A percentile compares a stretch with the other conserved stretches of the same genome.
phyloP scores from a whole-genome alignment of 2,888 invertebrate genomes.

The Polylopha cassiicola region DNA sequence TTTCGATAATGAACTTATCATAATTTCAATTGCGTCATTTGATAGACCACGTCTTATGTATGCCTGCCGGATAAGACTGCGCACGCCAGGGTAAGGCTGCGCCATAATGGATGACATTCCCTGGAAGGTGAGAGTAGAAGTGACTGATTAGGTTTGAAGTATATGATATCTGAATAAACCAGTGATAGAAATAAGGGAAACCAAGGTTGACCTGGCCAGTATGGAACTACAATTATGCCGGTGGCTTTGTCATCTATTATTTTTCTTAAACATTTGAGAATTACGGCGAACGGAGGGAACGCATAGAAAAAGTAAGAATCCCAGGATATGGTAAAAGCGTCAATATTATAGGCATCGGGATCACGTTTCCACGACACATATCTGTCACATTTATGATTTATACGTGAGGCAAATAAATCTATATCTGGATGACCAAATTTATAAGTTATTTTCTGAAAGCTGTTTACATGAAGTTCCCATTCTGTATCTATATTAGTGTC shows the following conservation, averaged over 20 bases:
- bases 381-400: neutral
- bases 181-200: too few species aligned
- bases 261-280: slow-evolving; percentile 1
- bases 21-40: slow-evolving; percentile 1
- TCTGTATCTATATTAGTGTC: slow-evolving; percentile 1
- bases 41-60: neutral
- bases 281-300: neutral
- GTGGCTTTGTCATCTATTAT: neutral
- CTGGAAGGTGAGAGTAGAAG: slow-evolving; percentile 5
- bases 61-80: slow-evolving; percentile 2
- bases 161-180: neutral
- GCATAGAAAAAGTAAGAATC: too few species aligned
- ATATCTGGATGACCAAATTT: too few species aligned
- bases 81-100: slow-evolving; percentile 8
- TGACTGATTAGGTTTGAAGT: neutral
- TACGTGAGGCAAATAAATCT: too few species aligned
- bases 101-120: neutral
- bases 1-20: slow-evolving; percentile 4
- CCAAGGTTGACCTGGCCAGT: too few species aligned
- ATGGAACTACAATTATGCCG: neutral
- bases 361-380: too few species aligned
- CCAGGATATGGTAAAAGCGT: too few species aligned
- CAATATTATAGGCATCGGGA: too few species aligned
- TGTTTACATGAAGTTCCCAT: too few species aligned
- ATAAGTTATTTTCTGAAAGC: too few species aligned